Evolutionary conservation across 1,140 invertebrate species (phyloP).

Genomic region (Rhynchophorus ferrugineus): DNA sequence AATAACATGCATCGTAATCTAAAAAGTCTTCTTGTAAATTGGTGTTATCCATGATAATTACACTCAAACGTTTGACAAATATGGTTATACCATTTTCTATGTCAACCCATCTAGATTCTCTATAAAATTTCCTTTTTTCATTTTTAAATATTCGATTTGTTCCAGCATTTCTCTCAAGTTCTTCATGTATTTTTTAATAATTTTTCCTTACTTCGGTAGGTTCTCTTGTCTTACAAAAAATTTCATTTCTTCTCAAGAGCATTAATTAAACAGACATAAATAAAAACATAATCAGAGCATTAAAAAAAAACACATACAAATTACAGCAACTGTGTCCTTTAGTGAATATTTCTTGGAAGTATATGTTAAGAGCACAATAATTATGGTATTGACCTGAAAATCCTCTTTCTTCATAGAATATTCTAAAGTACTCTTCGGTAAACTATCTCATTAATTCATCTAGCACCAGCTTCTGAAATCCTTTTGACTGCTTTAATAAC

Average conservation of each 20-base stretch:
- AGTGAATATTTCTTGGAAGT: slow-evolving; percentile 92
- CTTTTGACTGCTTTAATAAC: slow-evolving; percentile 99
- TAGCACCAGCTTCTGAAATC: slow-evolving; percentile 96
- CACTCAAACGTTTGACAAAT: slow-evolving; percentile 98
- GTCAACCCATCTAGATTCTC: slow-evolving; percentile 99
- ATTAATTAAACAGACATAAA: too few relatives aligned
- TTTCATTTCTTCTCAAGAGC: too few relatives aligned
- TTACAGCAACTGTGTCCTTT: slow-evolving; percentile 76
- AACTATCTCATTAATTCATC: slow-evolving; percentile 94
- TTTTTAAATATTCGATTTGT: slow-evolving; percentile 88
- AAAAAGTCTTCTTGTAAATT: slow-evolving; percentile 96
- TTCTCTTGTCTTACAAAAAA: too few relatives aligned
- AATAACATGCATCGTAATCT: slow-evolving; percentile 99
- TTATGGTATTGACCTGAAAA: slow-evolving; percentile 94
- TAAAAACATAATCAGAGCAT: too few relatives aligned
- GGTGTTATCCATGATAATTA: slow-evolving; percentile 99
- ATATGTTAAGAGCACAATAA: slow-evolving; percentile 96
- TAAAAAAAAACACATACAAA: too few relatives aligned
- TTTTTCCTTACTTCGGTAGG: too few relatives aligned
- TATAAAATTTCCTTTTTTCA: slow-evolving; percentile 94
- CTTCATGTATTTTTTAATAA: slow-evolving; percentile 97
- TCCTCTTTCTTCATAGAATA: slow-evolving; percentile 94
- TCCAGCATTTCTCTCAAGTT: slow-evolving; percentile 97
- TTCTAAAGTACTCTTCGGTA: slow-evolving; percentile 96
- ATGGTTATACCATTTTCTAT: slow-evolving; percentile 99